Conservation (phyloP, 2,113 vertebrate species). For the Columbina picui region DNA sequence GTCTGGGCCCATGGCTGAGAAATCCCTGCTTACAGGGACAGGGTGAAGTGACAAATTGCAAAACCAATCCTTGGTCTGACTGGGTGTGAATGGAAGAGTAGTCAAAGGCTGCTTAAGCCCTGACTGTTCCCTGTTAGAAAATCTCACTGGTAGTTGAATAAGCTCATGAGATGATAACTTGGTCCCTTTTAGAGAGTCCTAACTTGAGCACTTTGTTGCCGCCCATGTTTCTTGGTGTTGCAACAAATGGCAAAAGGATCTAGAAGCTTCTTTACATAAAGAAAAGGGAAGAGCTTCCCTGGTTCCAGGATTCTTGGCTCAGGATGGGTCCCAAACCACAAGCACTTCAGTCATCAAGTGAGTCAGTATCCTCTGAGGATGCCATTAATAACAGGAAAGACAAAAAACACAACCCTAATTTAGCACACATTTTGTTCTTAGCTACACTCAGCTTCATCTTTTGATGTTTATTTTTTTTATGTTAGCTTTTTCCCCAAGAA, state of each 20-base stretch:
- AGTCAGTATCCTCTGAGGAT: conserved; percentile 72
- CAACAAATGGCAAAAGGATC: not conserved
- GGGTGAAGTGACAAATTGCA: not conserved
- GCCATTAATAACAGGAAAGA: conserved; percentile 67
- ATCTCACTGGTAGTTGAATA: not conserved
- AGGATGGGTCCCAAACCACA: conserved; percentile 69
- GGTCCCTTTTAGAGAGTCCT: not conserved
- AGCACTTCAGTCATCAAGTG: conserved; percentile 73
- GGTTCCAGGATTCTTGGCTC: conserved; percentile 45
- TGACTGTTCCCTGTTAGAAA: not conserved
- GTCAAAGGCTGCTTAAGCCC: not conserved
- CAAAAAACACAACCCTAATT: conserved; percentile 50
- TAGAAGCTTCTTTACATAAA: not conserved
- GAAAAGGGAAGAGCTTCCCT: conserved; percentile 41
- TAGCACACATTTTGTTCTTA: conserved; percentile 51
- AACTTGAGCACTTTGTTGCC: not conserved
- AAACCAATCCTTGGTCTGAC: not conserved
- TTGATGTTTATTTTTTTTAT: not conserved
- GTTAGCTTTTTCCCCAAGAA: not conserved
- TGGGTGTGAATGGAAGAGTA: not conserved
- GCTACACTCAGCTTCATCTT: not conserved
- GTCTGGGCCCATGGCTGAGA: not conserved
- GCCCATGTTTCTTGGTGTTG: not conserved
- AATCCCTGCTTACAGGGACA: not conserved
- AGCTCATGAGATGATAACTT: not conserved